Evolutionary conservation across 2,888 invertebrate genomes (phyloP).

Genomic region (Andrena trimmerana): DNA sequence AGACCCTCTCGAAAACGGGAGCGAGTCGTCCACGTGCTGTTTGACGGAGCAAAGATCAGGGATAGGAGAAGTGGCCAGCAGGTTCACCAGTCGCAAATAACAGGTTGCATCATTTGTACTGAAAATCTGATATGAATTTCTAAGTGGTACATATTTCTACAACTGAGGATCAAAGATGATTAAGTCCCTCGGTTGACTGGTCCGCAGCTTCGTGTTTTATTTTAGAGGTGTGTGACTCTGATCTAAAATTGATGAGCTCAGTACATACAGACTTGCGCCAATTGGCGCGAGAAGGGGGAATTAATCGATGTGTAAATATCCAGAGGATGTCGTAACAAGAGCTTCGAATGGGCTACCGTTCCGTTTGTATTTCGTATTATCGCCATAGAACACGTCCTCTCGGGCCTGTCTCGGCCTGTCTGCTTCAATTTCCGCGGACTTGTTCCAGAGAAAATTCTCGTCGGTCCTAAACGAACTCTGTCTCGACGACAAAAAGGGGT

Average conservation of each 20-base stretch:
- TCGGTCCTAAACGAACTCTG: slow-evolving; percentile 48
- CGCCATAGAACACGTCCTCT: slow-evolving; percentile 12
- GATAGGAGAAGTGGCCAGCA: slow-evolving; percentile 36
- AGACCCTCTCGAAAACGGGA: slow-evolving; percentile 43
- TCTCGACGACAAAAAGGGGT: slow-evolving; percentile 30
- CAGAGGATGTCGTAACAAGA: not conserved
- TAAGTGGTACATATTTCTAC: not conserved
- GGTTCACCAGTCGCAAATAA: slow-evolving; percentile 28
- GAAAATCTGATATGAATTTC: not conserved
- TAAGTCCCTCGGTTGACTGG: no score
- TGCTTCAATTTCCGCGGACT: slow-evolving; percentile 42
- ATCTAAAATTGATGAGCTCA: not conserved
- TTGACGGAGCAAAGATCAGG: slow-evolving; percentile 63
- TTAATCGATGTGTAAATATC: slow-evolving; percentile 5
- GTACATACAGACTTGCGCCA: not conserved
- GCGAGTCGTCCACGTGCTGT: slow-evolving; percentile 47
- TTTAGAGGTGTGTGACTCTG: no score
- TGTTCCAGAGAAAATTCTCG: slow-evolving; percentile 56
- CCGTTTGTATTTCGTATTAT: slow-evolving; percentile 12
- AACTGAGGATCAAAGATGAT: no score
- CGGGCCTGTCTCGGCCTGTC: slow-evolving; percentile 29
- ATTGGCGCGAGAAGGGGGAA: not conserved
- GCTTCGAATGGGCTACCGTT: not conserved
- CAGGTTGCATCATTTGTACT: slow-evolving; percentile 21
- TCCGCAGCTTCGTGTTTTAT: no score